A percentile compares a stretch with the other conserved stretches of the same genome.
phyloP scores from a whole-genome alignment of 2,113 vertebrate species.

The Marmota monax region DNA sequence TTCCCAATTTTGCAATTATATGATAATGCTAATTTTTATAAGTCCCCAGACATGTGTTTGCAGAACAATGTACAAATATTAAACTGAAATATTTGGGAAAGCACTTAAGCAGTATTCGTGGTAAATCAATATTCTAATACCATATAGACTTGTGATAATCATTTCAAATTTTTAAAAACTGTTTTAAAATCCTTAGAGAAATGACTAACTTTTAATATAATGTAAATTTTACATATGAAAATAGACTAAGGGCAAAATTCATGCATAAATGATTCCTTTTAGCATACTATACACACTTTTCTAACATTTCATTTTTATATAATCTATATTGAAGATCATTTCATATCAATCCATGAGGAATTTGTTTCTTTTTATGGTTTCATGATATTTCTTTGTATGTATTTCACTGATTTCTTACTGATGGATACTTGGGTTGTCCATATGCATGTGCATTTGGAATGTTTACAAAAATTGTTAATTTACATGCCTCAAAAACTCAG shows the following conservation, averaged over 20 bases:
- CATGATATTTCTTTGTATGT: not conserved
- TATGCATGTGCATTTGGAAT: not conserved
- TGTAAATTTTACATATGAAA: not conserved
- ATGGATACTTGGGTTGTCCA: not conserved
- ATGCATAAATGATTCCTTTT: not conserved
- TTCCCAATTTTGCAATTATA: not conserved
- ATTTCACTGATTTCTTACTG: conserved; percentile 21
- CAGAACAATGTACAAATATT: conserved; percentile 34
- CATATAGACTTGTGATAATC: not conserved
- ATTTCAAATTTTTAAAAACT: conserved; percentile 1
- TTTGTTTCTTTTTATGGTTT: not conserved
- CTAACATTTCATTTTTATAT: not conserved
- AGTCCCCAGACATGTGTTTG: not conserved
- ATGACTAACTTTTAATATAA: conserved; percentile 4
- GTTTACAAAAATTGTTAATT: not conserved
- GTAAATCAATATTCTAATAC: not conserved
- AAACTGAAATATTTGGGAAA: not conserved
- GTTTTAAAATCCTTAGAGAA: not conserved
- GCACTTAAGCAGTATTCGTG: not conserved
- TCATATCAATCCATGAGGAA: not conserved
- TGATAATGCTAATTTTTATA: conserved; percentile 14
- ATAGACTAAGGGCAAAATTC: not conserved
- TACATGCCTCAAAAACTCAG: not conserved
- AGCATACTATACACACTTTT: not conserved
- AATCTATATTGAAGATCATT: not conserved